Base-by-base conservation (phyloP, 1,140 invertebrate genomes). In the Eciton burchellii region DNA sequence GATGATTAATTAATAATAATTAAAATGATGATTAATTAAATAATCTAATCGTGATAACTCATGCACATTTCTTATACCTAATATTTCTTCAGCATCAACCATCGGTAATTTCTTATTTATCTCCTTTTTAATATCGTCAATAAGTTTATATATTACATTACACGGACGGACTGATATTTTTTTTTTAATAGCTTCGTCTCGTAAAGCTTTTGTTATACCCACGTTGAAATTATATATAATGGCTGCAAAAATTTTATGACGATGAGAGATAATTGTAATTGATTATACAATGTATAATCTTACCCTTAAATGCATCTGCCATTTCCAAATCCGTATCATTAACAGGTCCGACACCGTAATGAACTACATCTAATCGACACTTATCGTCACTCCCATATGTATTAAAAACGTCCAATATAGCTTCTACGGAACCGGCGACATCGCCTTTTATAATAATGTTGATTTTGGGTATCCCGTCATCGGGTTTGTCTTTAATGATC, bases 111-210 rank as follows among this genome's bases (percentile, higher is more conserved):
- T 94, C n/a, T 91, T 94, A 86, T 95, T 97, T 21, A 99, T 95
- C 93, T 98, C 96, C 65, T 95, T 94, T 91, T 98, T 98, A 0
- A 99, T 89, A 93, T 98, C 97, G 91, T 99, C 98, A 11, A 99
- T 95, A 54, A 99, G 93, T 88, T 97, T 97, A 93, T 99, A 99
- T 84, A 99, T 99, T 11, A 99, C 95, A 93, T 98, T 99, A 91
- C 96, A 96, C 49, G 94, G 86, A 88, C 95, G 96, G 59, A 99
- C 94, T 1, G 89, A 59, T 16, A 98, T 94, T 14, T 94, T 92
- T 21, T 94, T 94, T 8, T 93, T 90, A 74, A 94, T 94, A 0
- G 96, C 95, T 6, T 95, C 72, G 0, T 94, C 86, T 83, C 92
- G 85, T 0, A 96, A 87, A 49, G 94, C 92, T 3, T 94, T 91